These are phyloP conservation scores for Micromussa lordhowensis DNA, from an alignment of 92 coral and sea anemone species.

Conservation along the genomic window DNA sequence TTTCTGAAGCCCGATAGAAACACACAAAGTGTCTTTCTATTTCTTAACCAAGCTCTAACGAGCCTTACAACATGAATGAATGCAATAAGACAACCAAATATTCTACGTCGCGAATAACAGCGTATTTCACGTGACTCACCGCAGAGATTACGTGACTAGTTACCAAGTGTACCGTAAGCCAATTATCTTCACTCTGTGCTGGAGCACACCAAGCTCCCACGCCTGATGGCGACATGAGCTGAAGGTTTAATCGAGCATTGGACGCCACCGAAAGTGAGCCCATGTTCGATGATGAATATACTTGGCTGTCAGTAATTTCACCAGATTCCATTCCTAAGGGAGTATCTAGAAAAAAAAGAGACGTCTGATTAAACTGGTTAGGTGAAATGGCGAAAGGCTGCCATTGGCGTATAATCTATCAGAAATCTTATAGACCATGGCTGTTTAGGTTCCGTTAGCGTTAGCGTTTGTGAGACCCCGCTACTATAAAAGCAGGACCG, in stretches of 20 bases:
- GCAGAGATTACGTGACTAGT: constrained; percentile 10
- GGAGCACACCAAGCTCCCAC: background rate
- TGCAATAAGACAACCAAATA: no score
- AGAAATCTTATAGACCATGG: no score
- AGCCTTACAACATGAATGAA: no score
- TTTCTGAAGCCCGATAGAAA: no score
- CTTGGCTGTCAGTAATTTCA: background rate
- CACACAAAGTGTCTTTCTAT: no score
- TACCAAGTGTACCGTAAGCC: background rate
- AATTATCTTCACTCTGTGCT: background rate
- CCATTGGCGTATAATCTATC: no score
- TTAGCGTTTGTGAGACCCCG: no score
- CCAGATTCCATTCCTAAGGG: constrained; percentile 18
- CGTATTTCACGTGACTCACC: background rate
- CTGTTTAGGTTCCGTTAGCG: no score
- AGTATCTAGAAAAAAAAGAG: background rate
- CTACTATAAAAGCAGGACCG: no score
- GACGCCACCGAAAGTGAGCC: background rate
- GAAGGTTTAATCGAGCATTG: constrained; percentile 6
- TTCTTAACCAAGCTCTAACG: no score
- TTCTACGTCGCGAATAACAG: background rate
- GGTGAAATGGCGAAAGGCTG: no score
- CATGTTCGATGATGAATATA: background rate
- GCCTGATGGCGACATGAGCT: background rate
- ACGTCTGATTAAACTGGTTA: no score